phyloP scores from a whole-genome alignment of 2,797 vertebrate species.

The Lepilemur ruficaudatus region DNA sequence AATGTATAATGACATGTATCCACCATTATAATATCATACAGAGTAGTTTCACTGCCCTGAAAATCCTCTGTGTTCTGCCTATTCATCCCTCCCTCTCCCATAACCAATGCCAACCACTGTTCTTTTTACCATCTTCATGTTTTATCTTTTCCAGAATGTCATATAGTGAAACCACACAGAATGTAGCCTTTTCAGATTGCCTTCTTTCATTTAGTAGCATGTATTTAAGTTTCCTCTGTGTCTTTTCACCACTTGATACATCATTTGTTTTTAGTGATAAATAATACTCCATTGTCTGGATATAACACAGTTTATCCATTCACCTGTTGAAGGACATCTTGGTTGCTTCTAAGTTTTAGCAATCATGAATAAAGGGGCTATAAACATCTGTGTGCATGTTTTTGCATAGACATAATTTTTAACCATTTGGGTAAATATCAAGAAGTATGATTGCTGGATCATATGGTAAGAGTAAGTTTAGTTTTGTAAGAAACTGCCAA shows the following conservation, averaged over 20 bases:
- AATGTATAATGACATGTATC: not conserved
- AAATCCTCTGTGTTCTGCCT: not conserved
- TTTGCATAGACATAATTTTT: not conserved
- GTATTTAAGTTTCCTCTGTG: not conserved
- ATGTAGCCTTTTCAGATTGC: not conserved
- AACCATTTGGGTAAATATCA: not conserved
- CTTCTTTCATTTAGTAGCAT: not conserved
- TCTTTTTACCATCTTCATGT: not conserved
- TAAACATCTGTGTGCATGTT: not conserved
- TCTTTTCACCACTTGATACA: not conserved
- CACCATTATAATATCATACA: not conserved
- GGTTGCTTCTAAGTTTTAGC: not conserved
- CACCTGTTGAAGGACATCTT: not conserved
- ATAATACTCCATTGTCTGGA: not conserved
- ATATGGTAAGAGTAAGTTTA: not conserved
- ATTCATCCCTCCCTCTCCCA: rapidly evolving
- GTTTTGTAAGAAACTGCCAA: not conserved
- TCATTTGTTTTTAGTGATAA: not conserved
- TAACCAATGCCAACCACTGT: not conserved
- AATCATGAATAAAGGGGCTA: not conserved
- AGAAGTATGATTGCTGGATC: not conserved
- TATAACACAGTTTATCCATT: not conserved
- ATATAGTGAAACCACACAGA: not conserved
- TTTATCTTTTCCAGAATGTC: not conserved
- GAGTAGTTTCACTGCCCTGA: not conserved